Base-by-base conservation (phyloP, 1,140 invertebrate genomes). In the Ips typographus region DNA sequence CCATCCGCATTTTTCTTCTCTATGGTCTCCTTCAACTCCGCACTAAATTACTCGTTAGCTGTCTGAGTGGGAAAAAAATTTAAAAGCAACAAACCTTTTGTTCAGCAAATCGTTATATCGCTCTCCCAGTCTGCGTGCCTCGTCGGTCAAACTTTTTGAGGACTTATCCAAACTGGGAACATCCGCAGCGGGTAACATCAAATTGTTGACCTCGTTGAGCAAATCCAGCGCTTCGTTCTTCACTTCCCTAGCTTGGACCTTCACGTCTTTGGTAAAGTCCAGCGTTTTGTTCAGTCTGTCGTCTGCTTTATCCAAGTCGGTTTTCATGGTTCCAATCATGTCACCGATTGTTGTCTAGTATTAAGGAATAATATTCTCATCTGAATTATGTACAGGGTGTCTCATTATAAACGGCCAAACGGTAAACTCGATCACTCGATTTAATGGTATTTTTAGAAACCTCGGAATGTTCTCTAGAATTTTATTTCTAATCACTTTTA, bases 151-250 rank as follows among this genome's bases (percentile, higher is more conserved):
- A 1, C 80, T 78, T 2, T 85, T 81, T 1, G 92, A 88, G 61
- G 90, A 85, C 37, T 84, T 82, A 70, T 89, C 89, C 47, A 96
- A 82, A 69, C 85, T 82, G 0, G 82, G 80, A 1, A 92, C 82
- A 76, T 97, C 88, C 3, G 95, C 85, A 3, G 85, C 80, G 0
- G 94, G 94, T 2, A 95, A 80, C 6, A 85, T 83, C 2, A 94
- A 84, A 44, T 89, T 88, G 40, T 89, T 88, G 1, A 94, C 90
- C 73, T 94, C 86, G 2, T 87, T 88, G 44, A 91, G 88, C 1
- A 96, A 82, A 53, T 87, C 85, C 40, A 96, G 78, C 0, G 94
- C 93, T 69, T 94, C 89, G 2, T 93, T 86, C 71, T 68, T 91
- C 0, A 92, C 91, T 51, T 86, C 83, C 40, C 85, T 85, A 0